phyloP scores from a whole-genome alignment of 2,113 vertebrate genomes.

The Marmota flaviventris region DNA sequence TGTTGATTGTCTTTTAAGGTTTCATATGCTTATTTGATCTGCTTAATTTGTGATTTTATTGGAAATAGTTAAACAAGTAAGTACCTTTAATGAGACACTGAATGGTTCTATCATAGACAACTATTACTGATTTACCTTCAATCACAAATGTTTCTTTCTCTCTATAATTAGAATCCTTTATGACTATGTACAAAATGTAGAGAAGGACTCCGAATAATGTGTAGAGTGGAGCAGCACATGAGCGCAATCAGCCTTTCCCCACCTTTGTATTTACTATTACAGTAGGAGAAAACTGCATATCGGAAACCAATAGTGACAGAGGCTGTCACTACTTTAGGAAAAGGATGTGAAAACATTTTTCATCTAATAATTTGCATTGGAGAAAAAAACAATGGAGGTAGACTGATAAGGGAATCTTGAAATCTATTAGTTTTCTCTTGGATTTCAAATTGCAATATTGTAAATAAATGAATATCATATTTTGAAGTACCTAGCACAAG shows the following conservation, averaged over 20 bases:
- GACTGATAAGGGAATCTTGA: not conserved
- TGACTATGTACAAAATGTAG: not conserved
- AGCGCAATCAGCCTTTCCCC: not conserved
- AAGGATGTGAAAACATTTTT: not conserved
- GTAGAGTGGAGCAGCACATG: not conserved
- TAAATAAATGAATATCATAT: conserved; percentile 28
- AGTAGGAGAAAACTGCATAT: not conserved
- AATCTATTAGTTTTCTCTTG: not conserved
- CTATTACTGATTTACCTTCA: not conserved
- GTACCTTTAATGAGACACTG: not conserved
- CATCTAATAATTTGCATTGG: not conserved
- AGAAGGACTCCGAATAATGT: not conserved
- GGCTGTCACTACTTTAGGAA: not conserved
- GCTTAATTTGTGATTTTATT: conserved; percentile 55
- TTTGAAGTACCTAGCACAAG: not conserved
- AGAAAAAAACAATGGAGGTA: not conserved
- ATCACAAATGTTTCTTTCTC: not conserved
- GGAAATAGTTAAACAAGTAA: conserved; percentile 22
- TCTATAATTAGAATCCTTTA: not conserved
- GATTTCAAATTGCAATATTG: not conserved
- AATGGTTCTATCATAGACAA: not conserved
- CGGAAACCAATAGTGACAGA: conserved; percentile 8
- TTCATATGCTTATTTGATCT: not conserved
- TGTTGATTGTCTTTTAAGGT: not conserved
- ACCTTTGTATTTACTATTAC: not conserved